These are phyloP conservation scores for Craseonycteris thonglongyai DNA, from an alignment of 2,113 vertebrate genomes.

Conservation along the genomic window DNA sequence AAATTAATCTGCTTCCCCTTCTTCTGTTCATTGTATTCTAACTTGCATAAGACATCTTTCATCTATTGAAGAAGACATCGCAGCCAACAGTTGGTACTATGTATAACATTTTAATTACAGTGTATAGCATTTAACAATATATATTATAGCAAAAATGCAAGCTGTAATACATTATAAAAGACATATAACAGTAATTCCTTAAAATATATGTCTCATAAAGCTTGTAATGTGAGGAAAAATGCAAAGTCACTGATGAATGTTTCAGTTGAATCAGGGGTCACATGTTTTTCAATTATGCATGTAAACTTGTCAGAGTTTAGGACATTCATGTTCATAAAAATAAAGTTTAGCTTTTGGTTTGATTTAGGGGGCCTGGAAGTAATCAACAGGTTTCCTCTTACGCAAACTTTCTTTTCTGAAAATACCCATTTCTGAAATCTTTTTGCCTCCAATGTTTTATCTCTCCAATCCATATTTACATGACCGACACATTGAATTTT, in stretches of 20 bases:
- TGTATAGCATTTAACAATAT: constrained; percentile 70
- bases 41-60: constrained; percentile 74
- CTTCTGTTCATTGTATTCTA: constrained; percentile 46
- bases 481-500: background rate
- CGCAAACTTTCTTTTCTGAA: background rate
- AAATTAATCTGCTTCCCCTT: constrained; percentile 41
- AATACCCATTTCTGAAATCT: background rate
- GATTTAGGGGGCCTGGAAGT: background rate
- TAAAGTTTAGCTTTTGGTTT: constrained; percentile 10
- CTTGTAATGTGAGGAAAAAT: constrained; percentile 52
- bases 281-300: constrained; percentile 23
- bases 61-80: constrained; percentile 73
- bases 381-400: background rate
- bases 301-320: constrained; percentile 11
- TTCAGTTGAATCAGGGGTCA: constrained; percentile 56
- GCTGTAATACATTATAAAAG: constrained; percentile 71
- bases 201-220: constrained; percentile 67
- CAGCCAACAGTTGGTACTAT: constrained; percentile 80
- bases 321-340: constrained; percentile 1
- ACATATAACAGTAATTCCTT: constrained; percentile 64
- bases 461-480: background rate
- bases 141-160: constrained; percentile 63
- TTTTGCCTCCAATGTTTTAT: background rate
- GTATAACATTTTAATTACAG: constrained; percentile 77
- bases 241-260: constrained; percentile 57